Conservation (phyloP, 2,113 vertebrate genomes). For the Cariama cristata region DNA sequence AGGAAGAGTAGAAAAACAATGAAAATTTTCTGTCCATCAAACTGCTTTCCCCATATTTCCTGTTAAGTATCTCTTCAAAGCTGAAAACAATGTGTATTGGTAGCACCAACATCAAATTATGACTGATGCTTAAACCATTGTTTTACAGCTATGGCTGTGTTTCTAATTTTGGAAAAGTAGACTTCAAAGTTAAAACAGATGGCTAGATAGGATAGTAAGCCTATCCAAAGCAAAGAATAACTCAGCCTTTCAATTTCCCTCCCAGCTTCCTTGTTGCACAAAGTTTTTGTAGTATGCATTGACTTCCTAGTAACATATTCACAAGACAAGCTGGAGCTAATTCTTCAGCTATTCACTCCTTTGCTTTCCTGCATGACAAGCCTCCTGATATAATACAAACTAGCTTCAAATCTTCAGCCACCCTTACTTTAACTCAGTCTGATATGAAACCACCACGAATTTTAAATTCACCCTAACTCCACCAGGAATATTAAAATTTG, state of each 20-base stretch:
- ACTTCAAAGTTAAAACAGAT: not conserved
- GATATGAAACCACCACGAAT: not conserved
- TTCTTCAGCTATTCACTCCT: not conserved
- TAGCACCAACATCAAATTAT: not conserved
- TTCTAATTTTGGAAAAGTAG: not conserved
- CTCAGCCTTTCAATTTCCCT: not conserved
- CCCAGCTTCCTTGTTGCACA: not conserved
- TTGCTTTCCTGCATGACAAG: not conserved
- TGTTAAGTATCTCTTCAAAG: not conserved
- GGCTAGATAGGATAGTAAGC: not conserved
- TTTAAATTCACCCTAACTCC: not conserved
- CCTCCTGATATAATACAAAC: not conserved
- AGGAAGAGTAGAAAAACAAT: not conserved
- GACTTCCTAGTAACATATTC: not conserved
- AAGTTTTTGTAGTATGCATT: not conserved
- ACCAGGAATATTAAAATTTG: not conserved
- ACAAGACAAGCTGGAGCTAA: not conserved
- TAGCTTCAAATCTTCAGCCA: not conserved
- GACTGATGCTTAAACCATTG: not conserved
- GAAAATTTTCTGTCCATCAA: not conserved
- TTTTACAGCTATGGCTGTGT: not conserved
- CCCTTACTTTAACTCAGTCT: not conserved
- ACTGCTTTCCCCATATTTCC: not conserved
- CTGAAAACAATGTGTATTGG: not conserved
- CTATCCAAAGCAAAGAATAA: not conserved